Evolutionary conservation across 1,140 invertebrate genomes (phyloP).

Genomic region (Papilio helenus): DNA sequence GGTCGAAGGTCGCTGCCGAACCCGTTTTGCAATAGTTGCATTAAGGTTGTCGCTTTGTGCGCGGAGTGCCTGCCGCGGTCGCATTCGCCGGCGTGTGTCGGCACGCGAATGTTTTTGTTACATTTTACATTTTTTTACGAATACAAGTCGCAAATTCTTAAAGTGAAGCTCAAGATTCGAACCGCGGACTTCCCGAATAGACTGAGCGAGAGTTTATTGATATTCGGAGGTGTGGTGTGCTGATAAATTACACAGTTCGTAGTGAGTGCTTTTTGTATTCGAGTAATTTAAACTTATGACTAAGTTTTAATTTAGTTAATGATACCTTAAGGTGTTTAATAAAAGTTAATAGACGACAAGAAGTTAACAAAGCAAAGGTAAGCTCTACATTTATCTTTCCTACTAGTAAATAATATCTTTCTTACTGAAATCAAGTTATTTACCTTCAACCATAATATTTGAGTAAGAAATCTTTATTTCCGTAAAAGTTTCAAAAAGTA

Average conservation of each 20-base stretch:
- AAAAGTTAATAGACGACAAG: neutral
- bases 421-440: neutral
- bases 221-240: neutral
- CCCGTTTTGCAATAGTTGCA: conserved; percentile 47
- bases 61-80: conserved; percentile 63
- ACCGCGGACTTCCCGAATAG: conserved; percentile 39
- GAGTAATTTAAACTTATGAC: neutral
- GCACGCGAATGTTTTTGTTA: conserved; percentile 79
- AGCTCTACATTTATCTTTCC: neutral
- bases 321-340: neutral
- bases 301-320: neutral
- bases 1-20: conserved; percentile 44
- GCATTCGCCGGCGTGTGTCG: conserved; percentile 78
- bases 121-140: conserved; percentile 59
- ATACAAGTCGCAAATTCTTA: conserved; percentile 59
- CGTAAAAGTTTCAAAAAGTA: neutral
- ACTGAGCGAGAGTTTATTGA: conserved; percentile 41
- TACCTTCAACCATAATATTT: neutral
- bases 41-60: conserved; percentile 59
- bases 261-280: neutral
- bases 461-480: neutral
- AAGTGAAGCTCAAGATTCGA: conserved; percentile 62
- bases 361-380: neutral
- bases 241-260: neutral
- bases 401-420: neutral